Base-by-base conservation (phyloP, 2,113 vertebrate genomes). In the Malurus alboscapulatus region DNA sequence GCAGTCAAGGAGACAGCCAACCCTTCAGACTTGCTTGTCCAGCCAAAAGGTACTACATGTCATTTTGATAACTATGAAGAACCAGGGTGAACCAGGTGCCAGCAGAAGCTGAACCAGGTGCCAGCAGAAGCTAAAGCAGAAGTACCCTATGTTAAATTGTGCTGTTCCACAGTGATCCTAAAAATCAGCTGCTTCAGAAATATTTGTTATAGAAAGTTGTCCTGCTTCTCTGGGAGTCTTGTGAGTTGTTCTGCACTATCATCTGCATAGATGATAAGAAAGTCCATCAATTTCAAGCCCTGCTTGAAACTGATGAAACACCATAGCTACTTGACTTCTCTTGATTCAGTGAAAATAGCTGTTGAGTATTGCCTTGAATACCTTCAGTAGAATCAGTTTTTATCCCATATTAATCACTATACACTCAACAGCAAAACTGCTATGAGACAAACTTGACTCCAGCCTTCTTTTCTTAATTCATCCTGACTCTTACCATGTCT, bases 101-200 rank as follows among this genome's bases (percentile, higher is more conserved):
- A 45, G 19, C 17, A 53, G 76, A 90, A 92, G 36, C 4, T 36
- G 34, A 26, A 67, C 34, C 12, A 77, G 26, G 34, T 34, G 34
- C 34, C 34, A 34, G 34, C 34, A 34, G 34, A 34, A 92, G 36
- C 4, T 36, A 38, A 26, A 67, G 38, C 12, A 77, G 27, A 75
- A 17, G 21, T 38, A 51, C 5, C 5, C 10, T 58, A 1, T 14
- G 54, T 58, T 18, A 69, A 14, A 65, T 21, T 0, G 1, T 17
- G 27, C n/a, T 80, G 18, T 36, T 88, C 78, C 75, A 44, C 17
- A 78, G 30, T 15, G 8, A 77, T 29, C 30, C 62, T 59, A 66
- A 82, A 88, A 89, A 29, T 44, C 22, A 85, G 0, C 17, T 36
- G 7, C 13, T 83, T 72, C 18, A 40, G 36, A 45, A 67, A 48